Evolutionary conservation across 2,888 invertebrate genomes (phyloP).

Genomic region (Rhagonycha fulva): DNA sequence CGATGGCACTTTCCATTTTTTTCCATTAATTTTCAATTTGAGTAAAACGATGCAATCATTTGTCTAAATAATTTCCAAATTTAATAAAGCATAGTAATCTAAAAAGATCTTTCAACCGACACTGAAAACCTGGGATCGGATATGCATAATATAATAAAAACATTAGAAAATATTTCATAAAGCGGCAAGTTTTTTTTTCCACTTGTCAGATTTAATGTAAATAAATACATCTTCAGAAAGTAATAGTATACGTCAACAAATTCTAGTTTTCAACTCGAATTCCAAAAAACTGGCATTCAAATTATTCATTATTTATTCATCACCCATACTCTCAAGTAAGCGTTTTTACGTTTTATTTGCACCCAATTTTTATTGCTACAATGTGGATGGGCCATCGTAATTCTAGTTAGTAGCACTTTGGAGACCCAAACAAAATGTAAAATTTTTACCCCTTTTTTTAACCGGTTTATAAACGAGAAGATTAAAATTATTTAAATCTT

Average conservation of each 20-base stretch:
- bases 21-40: background rate
- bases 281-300: background rate
- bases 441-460: background rate
- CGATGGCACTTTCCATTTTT: background rate
- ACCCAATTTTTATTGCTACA: background rate
- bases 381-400: background rate
- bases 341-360: background rate
- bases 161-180: background rate
- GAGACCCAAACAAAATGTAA: background rate
- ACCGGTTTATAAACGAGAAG: background rate
- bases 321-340: background rate
- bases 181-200: background rate
- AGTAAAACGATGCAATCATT: background rate
- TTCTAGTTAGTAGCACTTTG: background rate
- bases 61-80: too few species aligned
- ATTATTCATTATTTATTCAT: background rate
- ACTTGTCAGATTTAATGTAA: background rate
- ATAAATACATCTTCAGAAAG: background rate
- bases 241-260: background rate
- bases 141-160: background rate
- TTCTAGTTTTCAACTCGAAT: background rate
- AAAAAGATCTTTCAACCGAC: too few species aligned
- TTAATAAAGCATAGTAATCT: too few species aligned
- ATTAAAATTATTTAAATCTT: background rate
- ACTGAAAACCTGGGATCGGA: too few species aligned